These are phyloP conservation scores for Gallirallus australis DNA, from an alignment of 2,797 vertebrate genomes.

Conservation along the genomic window DNA sequence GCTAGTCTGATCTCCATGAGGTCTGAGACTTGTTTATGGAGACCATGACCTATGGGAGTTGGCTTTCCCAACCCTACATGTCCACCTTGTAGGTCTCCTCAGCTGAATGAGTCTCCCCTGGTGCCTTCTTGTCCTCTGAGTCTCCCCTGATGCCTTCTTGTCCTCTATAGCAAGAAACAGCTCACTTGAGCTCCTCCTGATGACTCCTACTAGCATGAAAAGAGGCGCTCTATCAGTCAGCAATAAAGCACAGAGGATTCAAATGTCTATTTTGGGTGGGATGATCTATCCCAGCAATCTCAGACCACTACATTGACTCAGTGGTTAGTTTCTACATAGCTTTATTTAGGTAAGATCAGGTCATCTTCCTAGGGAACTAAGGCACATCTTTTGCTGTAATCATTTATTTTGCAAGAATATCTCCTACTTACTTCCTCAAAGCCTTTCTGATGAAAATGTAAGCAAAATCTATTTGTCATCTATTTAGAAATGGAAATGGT, in stretches of 20 bases:
- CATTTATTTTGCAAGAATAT: neutral
- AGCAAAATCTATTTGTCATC: neutral
- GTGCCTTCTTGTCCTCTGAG: neutral
- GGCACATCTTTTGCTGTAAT: neutral
- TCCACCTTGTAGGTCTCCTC: neutral
- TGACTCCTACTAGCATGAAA: neutral
- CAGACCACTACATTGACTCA: neutral
- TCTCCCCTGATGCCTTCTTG: neutral
- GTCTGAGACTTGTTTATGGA: neutral
- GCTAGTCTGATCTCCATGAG: neutral
- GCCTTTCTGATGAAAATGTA: neutral
- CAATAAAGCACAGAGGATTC: neutral
- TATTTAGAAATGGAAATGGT: neutral
- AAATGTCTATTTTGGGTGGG: neutral
- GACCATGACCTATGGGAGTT: neutral
- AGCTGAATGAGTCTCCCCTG: neutral
- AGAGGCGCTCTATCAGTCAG: neutral
- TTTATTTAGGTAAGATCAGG: neutral
- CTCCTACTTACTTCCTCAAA: slow-evolving; percentile 1
- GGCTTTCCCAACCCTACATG: neutral
- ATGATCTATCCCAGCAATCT: neutral
- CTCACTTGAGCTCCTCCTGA: neutral
- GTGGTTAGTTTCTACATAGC: neutral
- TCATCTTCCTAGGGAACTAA: neutral
- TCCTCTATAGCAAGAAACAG: neutral